phyloP scores from a whole-genome alignment of 1,140 invertebrate genomes.

The Papilio glaucus region DNA sequence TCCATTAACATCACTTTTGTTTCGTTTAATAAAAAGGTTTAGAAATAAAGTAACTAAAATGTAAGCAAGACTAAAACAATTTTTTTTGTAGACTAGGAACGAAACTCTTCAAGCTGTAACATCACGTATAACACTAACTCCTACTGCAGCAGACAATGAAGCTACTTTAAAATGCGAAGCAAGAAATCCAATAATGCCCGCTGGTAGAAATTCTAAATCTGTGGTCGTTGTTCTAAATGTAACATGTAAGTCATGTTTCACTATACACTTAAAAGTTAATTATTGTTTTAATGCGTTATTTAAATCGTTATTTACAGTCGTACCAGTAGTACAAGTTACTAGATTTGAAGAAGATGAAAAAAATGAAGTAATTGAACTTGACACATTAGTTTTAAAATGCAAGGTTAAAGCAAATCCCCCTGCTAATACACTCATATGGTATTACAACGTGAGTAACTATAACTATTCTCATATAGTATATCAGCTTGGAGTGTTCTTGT shows the following conservation, averaged over 20 bases:
- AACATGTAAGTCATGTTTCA: slow-evolving; percentile 87
- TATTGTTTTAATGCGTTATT: neutral
- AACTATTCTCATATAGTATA: neutral
- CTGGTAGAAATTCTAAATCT: slow-evolving; percentile 86
- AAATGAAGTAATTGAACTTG: slow-evolving; percentile 68
- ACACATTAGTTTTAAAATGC: slow-evolving; percentile 89
- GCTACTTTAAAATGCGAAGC: slow-evolving; percentile 91
- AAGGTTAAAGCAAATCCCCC: slow-evolving; percentile 90
- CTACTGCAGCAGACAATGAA: slow-evolving; percentile 89
- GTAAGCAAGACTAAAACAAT: too few species aligned
- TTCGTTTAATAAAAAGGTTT: too few species aligned
- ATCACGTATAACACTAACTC: slow-evolving; percentile 89
- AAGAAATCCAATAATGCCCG: slow-evolving; percentile 89
- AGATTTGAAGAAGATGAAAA: slow-evolving; percentile 62
- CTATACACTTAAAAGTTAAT: neutral
- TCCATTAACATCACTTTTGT: too few species aligned
- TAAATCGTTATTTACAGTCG: slow-evolving; percentile 60
- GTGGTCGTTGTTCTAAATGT: slow-evolving; percentile 92
- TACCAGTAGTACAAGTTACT: slow-evolving; percentile 69
- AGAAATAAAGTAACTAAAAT: too few species aligned
- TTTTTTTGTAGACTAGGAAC: slow-evolving; percentile 85
- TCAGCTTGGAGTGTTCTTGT: neutral
- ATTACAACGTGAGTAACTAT: slow-evolving; percentile 88
- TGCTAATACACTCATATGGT: slow-evolving; percentile 89
- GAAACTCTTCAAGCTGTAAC: slow-evolving; percentile 84